These are phyloP conservation scores for Phocides pigmalion DNA, from an alignment of 1,140 invertebrate genomes.

Conservation along the genomic window DNA sequence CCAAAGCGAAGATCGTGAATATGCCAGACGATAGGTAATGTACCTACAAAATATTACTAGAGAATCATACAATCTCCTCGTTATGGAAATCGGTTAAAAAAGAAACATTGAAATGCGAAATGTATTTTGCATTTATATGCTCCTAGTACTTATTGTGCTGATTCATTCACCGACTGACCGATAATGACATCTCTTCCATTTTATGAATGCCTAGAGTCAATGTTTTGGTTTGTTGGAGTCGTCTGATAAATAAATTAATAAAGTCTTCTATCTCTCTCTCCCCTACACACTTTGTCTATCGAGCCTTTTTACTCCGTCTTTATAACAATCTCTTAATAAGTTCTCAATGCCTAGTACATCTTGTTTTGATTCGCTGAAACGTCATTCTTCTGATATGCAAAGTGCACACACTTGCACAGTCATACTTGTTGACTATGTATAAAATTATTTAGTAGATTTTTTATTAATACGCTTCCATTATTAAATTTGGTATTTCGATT, in stretches of 20 bases:
- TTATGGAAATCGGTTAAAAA: background rate
- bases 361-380: constrained; percentile 18
- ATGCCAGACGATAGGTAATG: too few relatives aligned
- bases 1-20: too few relatives aligned
- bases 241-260: background rate
- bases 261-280: background rate
- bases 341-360: background rate
- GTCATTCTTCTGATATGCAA: background rate
- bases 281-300: background rate
- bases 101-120: background rate
- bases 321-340: background rate
- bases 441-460: too few relatives aligned
- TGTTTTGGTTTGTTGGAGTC: background rate
- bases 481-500: too few relatives aligned
- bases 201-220: constrained; percentile 1
- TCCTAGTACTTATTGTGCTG: background rate
- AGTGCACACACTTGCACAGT: background rate
- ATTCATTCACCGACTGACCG: background rate
- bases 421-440: too few relatives aligned
- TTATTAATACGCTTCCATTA: too few relatives aligned
- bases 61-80: too few relatives aligned
- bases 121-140: background rate
- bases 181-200: background rate
- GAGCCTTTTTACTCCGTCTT: too few relatives aligned
- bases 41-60: too few relatives aligned